Base-by-base conservation (phyloP, 30 jellyfish, hydroid and myxozoan species). In the Aurelia aurita complex sp. Pacific region DNA sequence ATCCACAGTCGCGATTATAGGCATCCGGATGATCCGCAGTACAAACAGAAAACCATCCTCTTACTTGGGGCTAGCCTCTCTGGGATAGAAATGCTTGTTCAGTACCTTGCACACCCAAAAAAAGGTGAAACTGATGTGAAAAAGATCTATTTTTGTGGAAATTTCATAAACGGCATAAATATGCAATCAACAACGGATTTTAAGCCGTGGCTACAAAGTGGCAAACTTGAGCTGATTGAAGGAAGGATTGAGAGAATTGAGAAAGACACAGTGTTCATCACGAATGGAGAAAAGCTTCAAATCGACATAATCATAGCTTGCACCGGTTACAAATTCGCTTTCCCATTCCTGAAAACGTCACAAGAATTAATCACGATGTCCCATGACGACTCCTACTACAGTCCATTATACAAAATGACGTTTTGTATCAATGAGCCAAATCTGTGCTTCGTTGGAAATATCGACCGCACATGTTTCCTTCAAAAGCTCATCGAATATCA, bases 1-100 rank as follows among this genome's bases (percentile, higher is more conserved):
- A 79, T 79, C 11, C 88, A 79, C 69, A 79, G 88, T 67, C 59
- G 50, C 6, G 88, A 79, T 13, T 79, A 23, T 72, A 63, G 79
- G 69, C 16, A 42, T 15, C 38, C 79, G 13, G 50, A 64, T 46
- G 80, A 79, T 19, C 78, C 75, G 6, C 32, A 9, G 53, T 32
- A 29, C 46, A n/a, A 13, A 32, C 52, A 63, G 40, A 79, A 79
- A 63, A 23, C 70, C 18, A 64, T 79, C 52, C 66, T 79, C 70
- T 54, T 79, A 34, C 80, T 79, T 11, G 88, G 88, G 13, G 79
- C 80, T 1, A 43, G 88, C 1, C 67, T 54, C 10, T 79, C 88
- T 14, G 88, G 88, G 70, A 36, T 55, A 32, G 88, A 79, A 19
- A 79, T 79, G 88, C 72, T 79, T 46, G 80, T 79, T 13, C 88